These are phyloP conservation scores for Leptinotarsa texana DNA, from an alignment of 1,140 invertebrate species.

Conservation along the genomic window DNA sequence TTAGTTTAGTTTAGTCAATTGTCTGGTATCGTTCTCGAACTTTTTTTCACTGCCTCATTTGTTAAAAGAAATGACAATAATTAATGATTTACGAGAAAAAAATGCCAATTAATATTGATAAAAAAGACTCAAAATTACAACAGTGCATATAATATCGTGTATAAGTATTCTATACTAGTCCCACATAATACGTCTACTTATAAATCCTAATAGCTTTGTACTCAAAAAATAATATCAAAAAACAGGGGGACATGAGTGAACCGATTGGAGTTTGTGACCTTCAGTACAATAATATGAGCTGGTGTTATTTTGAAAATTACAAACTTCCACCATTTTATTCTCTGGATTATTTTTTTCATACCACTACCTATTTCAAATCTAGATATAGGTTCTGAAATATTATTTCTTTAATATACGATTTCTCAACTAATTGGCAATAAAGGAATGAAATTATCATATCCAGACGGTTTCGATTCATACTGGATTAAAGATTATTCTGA, in stretches of 20 bases:
- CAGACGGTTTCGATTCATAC: too few species aligned
- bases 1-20: slow-evolving; percentile 16
- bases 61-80: slow-evolving; percentile 22
- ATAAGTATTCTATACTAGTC: slow-evolving; percentile 26
- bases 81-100: neutral
- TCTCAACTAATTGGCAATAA: too few species aligned
- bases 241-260: neutral
- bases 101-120: slow-evolving; percentile 12
- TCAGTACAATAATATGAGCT: too few species aligned
- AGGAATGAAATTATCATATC: too few species aligned
- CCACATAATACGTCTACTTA: slow-evolving; percentile 23
- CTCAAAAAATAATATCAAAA: slow-evolving; percentile 15
- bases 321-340: too few species aligned
- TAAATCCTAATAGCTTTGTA: slow-evolving; percentile 24
- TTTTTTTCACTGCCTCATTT: slow-evolving; percentile 25
- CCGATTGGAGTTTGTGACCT: neutral
- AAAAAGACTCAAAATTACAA: slow-evolving; percentile 7
- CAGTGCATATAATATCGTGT: neutral
- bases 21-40: neutral
- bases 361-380: too few species aligned
- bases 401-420: too few species aligned
- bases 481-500: too few species aligned
- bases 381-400: too few species aligned
- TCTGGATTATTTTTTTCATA: too few species aligned
- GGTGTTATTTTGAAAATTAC: too few species aligned